Evolutionary conservation across 2,797 vertebrate genomes (phyloP).

Genomic region (Hippoglossus hippoglossus): DNA sequence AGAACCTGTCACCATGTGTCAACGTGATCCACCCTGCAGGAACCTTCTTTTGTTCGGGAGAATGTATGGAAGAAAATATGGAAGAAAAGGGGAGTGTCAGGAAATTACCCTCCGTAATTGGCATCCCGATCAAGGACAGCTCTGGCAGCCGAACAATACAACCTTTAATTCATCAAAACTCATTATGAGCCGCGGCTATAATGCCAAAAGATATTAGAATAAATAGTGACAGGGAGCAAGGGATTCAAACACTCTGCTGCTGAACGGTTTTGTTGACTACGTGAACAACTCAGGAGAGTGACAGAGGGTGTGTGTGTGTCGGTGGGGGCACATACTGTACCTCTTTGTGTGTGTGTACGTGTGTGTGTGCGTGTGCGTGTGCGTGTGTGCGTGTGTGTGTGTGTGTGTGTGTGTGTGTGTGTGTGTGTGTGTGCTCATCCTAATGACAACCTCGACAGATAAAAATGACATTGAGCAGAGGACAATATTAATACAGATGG

Average conservation of each 20-base stretch:
- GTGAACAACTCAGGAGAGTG: conserved; percentile 56
- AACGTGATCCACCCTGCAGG: conserved; percentile 87
- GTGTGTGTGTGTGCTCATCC: conserved; percentile 51
- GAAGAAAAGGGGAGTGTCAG: conserved; percentile 81
- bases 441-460: conserved; percentile 79
- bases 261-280: conserved; percentile 78
- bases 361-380: conserved; percentile 20
- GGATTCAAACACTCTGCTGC: conserved; percentile 77
- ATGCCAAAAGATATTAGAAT: conserved; percentile 80
- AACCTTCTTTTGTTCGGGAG: conserved; percentile 76
- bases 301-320: conserved; percentile 20
- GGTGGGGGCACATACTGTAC: too few relatives aligned
- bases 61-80: conserved; percentile 76
- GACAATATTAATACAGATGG: conserved; percentile 73
- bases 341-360: conserved; percentile 12
- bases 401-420: conserved; percentile 12
- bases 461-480: conserved; percentile 75
- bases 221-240: conserved; percentile 78
- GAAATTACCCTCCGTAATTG: conserved; percentile 96
- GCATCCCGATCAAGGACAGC: conserved; percentile 92
- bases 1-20: conserved; percentile 94
- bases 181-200: conserved; percentile 82
- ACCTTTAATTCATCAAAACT: conserved; percentile 87
- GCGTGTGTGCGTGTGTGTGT: conserved; percentile 2
- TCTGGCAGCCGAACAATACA: conserved; percentile 85